These are phyloP conservation scores for Enteromius paludinosus DNA, from an alignment of 2,797 vertebrate species.

Conservation along the genomic window DNA sequence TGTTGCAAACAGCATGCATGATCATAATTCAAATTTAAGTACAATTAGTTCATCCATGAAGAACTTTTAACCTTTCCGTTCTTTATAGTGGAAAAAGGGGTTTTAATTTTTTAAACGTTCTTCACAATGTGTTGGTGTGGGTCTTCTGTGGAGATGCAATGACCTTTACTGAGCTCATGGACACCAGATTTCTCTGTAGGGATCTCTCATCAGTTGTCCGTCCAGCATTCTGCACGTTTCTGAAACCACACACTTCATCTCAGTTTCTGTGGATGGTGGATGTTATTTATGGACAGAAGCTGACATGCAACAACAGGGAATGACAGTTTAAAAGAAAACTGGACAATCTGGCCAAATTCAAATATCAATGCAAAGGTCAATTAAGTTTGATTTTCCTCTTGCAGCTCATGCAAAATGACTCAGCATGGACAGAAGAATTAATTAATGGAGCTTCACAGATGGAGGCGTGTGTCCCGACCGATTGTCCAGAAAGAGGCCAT, in stretches of 20 bases:
- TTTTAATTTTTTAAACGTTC: background rate
- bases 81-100: too few species aligned
- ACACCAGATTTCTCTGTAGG: background rate
- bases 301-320: constrained; percentile 62
- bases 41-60: background rate
- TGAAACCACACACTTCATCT: background rate
- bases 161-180: constrained; percentile 28
- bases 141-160: background rate
- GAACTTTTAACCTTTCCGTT: background rate
- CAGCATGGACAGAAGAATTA: constrained; percentile 64
- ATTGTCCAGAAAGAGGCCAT: constrained; percentile 58
- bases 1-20: background rate
- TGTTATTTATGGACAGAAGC: constrained; percentile 61
- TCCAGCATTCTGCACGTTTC: background rate
- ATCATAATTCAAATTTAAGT: background rate
- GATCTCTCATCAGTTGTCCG: background rate
- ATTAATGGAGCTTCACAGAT: constrained; percentile 67
- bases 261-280: background rate
- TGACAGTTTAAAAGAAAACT: constrained; percentile 54
- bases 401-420: constrained; percentile 60
- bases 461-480: constrained; percentile 54
- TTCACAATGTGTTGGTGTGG: background rate
- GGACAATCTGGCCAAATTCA: constrained; percentile 68
- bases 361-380: constrained; percentile 77
- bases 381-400: constrained; percentile 68